Percentiles rank a stretch among this genome's conserved stretches.
Conservation (phyloP, 2,888 invertebrate genomes). For the Orthonychiurus folsomi region DNA sequence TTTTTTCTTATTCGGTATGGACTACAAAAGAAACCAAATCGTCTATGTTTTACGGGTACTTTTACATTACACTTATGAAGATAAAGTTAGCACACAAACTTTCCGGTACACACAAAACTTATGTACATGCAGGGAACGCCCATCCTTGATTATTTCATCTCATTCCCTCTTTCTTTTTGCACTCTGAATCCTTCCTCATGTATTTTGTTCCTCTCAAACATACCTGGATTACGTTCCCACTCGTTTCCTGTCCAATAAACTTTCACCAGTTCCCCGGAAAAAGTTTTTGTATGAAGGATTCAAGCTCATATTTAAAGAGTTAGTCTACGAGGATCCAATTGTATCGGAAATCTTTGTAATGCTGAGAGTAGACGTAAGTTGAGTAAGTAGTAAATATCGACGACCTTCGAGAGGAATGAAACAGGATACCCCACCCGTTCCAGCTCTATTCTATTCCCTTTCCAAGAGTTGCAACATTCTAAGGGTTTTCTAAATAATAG, state of each 20-base stretch:
- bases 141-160: background rate
- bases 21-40: no score
- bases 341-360: no score
- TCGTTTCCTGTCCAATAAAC: no score
- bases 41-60: background rate
- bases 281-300: background rate
- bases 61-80: background rate
- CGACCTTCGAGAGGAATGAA: no score
- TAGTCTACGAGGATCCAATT: no score
- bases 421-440: no score
- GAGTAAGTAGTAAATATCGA: background rate
- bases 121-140: background rate
- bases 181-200: background rate
- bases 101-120: no score
- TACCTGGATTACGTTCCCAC: background rate
- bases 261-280: no score
- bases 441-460: no score
- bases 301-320: background rate
- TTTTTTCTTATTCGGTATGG: background rate
- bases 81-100: background rate
- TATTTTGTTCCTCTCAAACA: background rate
- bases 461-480: no score
- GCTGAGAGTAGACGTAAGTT: background rate
- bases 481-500: no score
- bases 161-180: no score